Evolutionary conservation across 2,888 invertebrate species (phyloP).

Genomic region (Acrobeloides nanus): DNA sequence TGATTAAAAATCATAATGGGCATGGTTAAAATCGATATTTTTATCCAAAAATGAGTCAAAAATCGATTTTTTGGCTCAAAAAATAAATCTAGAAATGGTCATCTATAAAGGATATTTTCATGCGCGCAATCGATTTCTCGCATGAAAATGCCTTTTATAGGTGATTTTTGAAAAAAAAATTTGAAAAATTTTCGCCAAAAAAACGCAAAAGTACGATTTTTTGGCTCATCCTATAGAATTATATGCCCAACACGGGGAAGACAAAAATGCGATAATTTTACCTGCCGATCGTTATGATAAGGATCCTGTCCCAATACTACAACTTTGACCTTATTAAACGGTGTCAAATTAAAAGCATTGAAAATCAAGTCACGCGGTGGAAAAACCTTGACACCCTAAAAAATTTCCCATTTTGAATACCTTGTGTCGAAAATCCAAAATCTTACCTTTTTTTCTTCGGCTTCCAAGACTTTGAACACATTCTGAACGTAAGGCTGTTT

Average conservation of each 20-base stretch:
- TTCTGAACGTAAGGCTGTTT: constrained; percentile 7
- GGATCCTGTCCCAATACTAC: constrained; percentile 60
- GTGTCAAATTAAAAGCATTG: constrained; percentile 55
- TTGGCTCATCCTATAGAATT: constrained; percentile 6
- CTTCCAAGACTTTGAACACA: constrained; percentile 8
- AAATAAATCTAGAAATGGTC: background rate
- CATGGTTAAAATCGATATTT: background rate
- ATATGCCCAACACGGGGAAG: constrained; percentile 7
- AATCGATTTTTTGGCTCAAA: background rate
- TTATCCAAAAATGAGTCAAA: too few species aligned
- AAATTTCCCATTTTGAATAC: constrained; percentile 3
- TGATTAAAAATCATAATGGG: too few species aligned
- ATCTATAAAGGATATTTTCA: too few species aligned
- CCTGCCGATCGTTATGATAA: constrained; percentile 59
- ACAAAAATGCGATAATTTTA: constrained; percentile 14
- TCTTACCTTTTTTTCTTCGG: constrained; percentile 12
- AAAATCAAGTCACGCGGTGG: constrained; percentile 55
- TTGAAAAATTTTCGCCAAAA: too few species aligned
- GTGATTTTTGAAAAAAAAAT: too few species aligned
- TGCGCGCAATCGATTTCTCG: too few species aligned
- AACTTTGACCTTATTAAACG: constrained; percentile 52
- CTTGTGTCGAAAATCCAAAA: constrained; percentile 1
- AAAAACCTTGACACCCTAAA: constrained; percentile 50
- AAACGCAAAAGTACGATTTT: too few species aligned
- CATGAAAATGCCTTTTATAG: too few species aligned